Base-by-base conservation (phyloP, 2,888 invertebrate genomes). In the Trachelus troglodyta region DNA sequence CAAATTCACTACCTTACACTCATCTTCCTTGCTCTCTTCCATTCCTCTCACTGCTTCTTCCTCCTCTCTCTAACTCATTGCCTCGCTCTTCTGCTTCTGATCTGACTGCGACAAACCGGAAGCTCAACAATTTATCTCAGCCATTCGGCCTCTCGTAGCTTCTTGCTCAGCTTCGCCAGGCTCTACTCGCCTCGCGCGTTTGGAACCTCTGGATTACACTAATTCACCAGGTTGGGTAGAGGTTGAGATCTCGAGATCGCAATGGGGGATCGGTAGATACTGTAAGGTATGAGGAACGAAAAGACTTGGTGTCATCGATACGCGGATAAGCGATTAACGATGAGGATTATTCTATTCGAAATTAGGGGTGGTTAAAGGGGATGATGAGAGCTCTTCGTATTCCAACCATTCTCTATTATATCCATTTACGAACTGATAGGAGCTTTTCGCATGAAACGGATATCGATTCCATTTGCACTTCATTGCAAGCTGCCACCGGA, bases 121-220 rank as follows among this genome's bases (percentile, higher is more conserved):
- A 84, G 78, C 82, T 81, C 69, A 81, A 79, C 84, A 80, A 87
- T 87, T 86, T 83, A 85, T 85, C 86, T 80, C 35, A 56, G 71
- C 77, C 23, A 69, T 71, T 71, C 33, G 77, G 23, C 71, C 75
- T 75, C 33, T 71, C 71, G 31, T 34, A 34, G 11, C 71, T 34
- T 31, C 31, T 71, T 34, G 71, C 33, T 31, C 71, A 71, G 31
- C 71, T 31, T 71, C 23, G 2, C 71, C 30, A 71, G 15, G 71
- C 31, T 30, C 33, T 9, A 34, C 4, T 15, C 3, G 30, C 12
- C 31, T 71, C 33, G 30, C 71, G 11, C 71, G 30, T 9, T 71
- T 71, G 11, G 9, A 56, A 56, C 56, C 2, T 56, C 56, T 23
- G 56, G 56, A 56, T 56, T 56, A 56, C 56, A 56, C 56, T 56